These are phyloP conservation scores for Diglossa cyanea DNA, from an alignment of 2,797 vertebrate species.

Conservation along the genomic window DNA sequence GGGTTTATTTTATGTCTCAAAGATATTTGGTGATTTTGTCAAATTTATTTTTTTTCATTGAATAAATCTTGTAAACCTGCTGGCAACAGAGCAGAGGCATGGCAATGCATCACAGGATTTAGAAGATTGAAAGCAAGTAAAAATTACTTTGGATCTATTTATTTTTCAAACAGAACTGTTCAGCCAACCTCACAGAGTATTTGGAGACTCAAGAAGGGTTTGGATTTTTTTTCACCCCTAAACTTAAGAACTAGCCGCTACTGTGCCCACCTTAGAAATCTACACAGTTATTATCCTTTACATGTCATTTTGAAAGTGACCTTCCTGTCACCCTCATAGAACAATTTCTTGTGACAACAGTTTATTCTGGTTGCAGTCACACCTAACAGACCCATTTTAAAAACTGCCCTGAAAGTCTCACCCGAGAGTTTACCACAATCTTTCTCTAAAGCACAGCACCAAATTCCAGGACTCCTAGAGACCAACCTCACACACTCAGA, in stretches of 20 bases:
- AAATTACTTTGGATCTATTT: neutral
- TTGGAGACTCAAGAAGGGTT: neutral
- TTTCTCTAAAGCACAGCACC: neutral
- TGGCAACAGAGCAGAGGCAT: neutral
- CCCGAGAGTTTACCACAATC: neutral
- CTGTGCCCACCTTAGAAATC: neutral
- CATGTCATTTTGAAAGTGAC: neutral
- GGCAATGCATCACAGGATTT: neutral
- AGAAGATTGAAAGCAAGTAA: neutral
- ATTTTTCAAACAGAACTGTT: neutral
- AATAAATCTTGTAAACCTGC: neutral
- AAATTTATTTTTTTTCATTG: neutral
- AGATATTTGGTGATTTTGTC: neutral
- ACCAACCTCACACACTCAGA: slow-evolving; percentile 47
- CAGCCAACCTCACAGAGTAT: neutral
- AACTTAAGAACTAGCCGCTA: neutral
- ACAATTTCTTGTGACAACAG: neutral
- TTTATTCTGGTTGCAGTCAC: neutral
- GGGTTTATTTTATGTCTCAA: neutral
- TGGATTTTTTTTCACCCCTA: neutral
- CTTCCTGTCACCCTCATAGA: neutral
- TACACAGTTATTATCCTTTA: neutral
- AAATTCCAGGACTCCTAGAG: slow-evolving; percentile 54
- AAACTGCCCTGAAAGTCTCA: neutral
- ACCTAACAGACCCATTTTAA: neutral